Evolutionary conservation across 2,797 vertebrate species (phyloP).

Genomic region (Enteromius unitaeniatus): DNA sequence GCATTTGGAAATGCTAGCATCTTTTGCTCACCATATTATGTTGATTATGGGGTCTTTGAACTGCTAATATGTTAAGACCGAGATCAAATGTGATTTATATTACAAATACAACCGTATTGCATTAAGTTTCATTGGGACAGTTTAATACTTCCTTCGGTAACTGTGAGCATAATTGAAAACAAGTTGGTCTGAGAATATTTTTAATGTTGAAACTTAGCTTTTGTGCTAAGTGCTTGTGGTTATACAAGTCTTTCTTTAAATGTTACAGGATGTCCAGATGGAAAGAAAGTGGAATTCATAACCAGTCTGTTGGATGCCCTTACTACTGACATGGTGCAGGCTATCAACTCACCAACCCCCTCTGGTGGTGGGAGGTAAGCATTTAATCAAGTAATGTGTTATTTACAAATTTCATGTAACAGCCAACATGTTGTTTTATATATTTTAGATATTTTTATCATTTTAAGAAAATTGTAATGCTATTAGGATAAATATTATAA

Average conservation of each 20-base stretch:
- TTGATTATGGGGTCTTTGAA: not conserved
- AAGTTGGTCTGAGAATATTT: not conserved
- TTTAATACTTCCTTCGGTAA: not conserved
- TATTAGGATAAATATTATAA: not conserved
- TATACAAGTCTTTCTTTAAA: slow-evolving; percentile 66
- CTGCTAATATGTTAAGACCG: not conserved
- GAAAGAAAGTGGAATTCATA: slow-evolving; percentile 97
- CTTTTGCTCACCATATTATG: not conserved
- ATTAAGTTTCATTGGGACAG: not conserved
- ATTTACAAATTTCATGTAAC: not conserved
- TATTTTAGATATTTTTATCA: not conserved
- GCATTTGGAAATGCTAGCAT: not conserved
- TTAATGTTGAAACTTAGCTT: not conserved
- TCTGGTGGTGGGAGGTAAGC: slow-evolving; percentile 96
- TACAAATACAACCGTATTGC: not conserved
- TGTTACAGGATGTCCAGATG: slow-evolving; percentile 92
- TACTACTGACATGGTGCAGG: slow-evolving; percentile 98
- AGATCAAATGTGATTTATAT: not conserved
- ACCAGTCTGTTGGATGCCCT: slow-evolving; percentile 96
- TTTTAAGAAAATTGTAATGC: not conserved
- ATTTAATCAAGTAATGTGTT: not conserved
- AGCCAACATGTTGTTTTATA: not conserved
- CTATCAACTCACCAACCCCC: slow-evolving; percentile 95
- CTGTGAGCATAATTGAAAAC: not conserved
- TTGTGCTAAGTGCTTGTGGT: slow-evolving; percentile 46